Conservation (phyloP, 2,113 vertebrate species). For the Ciconia boyciana region DNA sequence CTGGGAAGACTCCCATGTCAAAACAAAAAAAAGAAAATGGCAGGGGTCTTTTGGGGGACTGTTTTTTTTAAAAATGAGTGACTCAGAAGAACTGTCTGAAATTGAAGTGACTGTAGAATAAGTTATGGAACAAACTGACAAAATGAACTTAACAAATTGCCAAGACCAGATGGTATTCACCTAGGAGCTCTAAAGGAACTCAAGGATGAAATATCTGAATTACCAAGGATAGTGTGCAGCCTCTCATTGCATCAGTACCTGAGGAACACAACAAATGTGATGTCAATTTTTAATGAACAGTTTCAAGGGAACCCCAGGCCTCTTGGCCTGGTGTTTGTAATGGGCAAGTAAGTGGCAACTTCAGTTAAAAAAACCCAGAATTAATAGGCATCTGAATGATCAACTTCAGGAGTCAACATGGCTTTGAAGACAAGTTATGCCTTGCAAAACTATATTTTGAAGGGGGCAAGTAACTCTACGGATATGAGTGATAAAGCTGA, state of each 20-base stretch:
- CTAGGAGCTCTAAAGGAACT: conserved; percentile 22
- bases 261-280: neutral
- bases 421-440: neutral
- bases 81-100: neutral
- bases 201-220: conserved; percentile 35
- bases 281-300: neutral
- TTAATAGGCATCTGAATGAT: neutral
- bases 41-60: neutral
- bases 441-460: neutral
- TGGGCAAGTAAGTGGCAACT: neutral
- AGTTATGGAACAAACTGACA: conserved; percentile 12
- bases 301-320: neutral
- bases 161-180: conserved; percentile 45
- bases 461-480: neutral
- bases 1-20: neutral
- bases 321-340: neutral
- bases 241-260: neutral
- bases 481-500: neutral
- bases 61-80: neutral
- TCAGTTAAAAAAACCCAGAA: neutral
- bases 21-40: neutral
- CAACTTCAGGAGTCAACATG: neutral
- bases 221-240: neutral
- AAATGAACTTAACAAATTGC: conserved; percentile 10
- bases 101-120: neutral